phyloP scores from a whole-genome alignment of 2,113 vertebrate species.

The Egretta garzetta region DNA sequence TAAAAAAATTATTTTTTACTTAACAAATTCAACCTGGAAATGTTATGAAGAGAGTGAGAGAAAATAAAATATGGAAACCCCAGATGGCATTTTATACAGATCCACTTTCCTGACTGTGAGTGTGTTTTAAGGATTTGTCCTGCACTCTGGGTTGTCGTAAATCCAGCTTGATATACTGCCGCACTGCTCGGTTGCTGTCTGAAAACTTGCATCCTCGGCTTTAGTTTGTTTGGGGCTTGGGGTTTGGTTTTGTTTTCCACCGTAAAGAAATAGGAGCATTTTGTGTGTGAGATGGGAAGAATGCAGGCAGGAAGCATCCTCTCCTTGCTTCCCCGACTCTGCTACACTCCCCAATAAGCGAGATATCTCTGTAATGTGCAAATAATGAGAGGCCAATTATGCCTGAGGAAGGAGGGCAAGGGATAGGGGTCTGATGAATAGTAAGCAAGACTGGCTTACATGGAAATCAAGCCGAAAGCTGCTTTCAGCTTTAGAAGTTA shows the following conservation, averaged over 20 bases:
- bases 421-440: background rate
- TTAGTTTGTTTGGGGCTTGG: background rate
- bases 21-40: slow-evolving; percentile 39
- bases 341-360: accelerated
- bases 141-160: slow-evolving; percentile 30
- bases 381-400: background rate
- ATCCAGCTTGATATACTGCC: background rate
- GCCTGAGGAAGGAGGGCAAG: background rate
- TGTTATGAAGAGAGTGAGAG: background rate
- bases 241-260: background rate
- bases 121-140: slow-evolving; percentile 50
- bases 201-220: background rate
- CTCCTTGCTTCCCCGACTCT: background rate
- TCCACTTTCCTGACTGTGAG: slow-evolving; percentile 17
- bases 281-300: background rate
- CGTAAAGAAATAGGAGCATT: background rate
- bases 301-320: background rate
- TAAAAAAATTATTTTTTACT: slow-evolving; percentile 13
- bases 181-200: background rate
- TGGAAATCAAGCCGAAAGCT: background rate
- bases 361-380: background rate
- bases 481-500: background rate
- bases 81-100: slow-evolving; percentile 43
- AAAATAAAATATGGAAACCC: slow-evolving; percentile 50
- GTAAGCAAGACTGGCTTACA: background rate